Conservation (phyloP, 2,797 vertebrate species). For the Tadarida brasiliensis region DNA sequence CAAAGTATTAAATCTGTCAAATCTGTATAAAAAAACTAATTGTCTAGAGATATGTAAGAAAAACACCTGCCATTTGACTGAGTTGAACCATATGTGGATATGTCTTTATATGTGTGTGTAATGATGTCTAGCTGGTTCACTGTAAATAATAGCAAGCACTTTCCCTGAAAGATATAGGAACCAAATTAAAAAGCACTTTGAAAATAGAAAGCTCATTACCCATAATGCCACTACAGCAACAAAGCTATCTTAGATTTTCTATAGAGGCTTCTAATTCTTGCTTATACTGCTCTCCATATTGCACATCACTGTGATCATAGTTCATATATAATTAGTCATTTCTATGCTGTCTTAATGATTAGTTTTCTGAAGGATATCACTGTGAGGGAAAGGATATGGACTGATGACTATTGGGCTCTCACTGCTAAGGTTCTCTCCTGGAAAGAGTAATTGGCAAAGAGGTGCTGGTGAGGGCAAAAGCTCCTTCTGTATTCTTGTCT, state of each 20-base stretch:
- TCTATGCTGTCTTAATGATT: not conserved
- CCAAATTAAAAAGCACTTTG: conserved; percentile 14
- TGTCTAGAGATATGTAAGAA: not conserved
- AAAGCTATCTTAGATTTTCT: conserved; percentile 34
- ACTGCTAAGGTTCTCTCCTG: not conserved
- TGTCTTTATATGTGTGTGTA: not conserved
- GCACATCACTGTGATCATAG: not conserved
- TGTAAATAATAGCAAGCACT: not conserved
- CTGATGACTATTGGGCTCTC: not conserved
- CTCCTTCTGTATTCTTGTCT: not conserved
- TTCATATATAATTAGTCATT: not conserved
- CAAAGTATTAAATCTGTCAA: conserved; percentile 9
- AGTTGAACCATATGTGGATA: not conserved
- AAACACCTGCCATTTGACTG: not conserved
- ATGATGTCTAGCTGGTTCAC: not conserved
- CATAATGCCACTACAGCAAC: not conserved
- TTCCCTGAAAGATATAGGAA: not conserved
- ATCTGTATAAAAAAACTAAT: not conserved
- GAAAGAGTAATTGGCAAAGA: not conserved
- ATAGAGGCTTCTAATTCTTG: not conserved
- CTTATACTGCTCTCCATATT: not conserved
- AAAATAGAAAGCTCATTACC: not conserved
- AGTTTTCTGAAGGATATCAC: not conserved
- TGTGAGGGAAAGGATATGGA: not conserved
- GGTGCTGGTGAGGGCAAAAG: not conserved